phyloP scores from a whole-genome alignment of 2,888 invertebrate genomes.

The Erpobdella octoculata region DNA sequence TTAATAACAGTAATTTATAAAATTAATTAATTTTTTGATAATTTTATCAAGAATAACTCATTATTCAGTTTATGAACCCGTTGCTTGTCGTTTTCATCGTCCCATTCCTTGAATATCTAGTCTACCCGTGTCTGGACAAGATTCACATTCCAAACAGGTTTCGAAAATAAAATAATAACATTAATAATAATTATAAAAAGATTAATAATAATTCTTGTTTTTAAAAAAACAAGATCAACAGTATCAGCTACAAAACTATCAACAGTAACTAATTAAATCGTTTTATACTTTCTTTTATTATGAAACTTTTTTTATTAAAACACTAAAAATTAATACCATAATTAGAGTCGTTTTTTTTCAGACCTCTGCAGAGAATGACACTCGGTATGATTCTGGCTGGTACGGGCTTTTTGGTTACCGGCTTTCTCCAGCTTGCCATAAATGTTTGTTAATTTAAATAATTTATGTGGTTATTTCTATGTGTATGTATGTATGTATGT shows the following conservation, averaged over 20 bases:
- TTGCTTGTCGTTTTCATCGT: constrained; percentile 39
- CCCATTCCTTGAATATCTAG: constrained; percentile 39
- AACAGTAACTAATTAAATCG: too few relatives aligned
- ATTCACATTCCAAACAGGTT: constrained; percentile 38
- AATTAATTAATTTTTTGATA: background rate
- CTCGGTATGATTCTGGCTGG: constrained; percentile 80
- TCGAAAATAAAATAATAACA: background rate
- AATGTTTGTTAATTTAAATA: too few relatives aligned
- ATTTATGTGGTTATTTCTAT: too few relatives aligned
- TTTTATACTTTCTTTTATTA: background rate
- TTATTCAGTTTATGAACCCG: constrained; percentile 38
- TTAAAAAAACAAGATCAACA: background rate
- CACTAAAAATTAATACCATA: background rate
- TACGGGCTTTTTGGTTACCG: constrained; percentile 75
- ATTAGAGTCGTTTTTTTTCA: constrained; percentile 50
- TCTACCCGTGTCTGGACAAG: constrained; percentile 40
- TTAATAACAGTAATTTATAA: background rate
- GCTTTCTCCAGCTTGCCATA: constrained; percentile 65
- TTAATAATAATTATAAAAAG: too few relatives aligned
- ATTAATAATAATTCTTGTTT: too few relatives aligned
- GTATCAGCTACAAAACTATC: background rate
- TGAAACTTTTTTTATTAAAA: background rate
- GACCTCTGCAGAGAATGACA: constrained; percentile 74
- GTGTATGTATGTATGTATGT: too few relatives aligned
- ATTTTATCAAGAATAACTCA: background rate